These are phyloP conservation scores for Passer montanus DNA, from an alignment of 2,113 vertebrate species.

Conservation along the genomic window DNA sequence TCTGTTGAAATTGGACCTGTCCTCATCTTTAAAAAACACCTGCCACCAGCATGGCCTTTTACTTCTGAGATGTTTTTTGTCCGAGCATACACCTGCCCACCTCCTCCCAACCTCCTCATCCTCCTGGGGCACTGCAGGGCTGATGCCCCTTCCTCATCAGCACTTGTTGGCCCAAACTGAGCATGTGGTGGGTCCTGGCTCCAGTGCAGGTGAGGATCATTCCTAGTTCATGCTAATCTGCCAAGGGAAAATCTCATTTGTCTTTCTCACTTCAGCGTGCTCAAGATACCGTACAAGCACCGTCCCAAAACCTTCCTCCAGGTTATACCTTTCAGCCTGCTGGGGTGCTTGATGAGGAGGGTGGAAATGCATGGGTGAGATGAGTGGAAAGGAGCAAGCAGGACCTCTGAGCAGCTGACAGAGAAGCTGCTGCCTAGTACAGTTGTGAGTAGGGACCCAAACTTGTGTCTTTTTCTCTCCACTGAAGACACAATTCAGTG, in stretches of 20 bases:
- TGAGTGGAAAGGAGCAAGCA: not conserved
- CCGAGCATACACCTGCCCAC: rapidly evolving
- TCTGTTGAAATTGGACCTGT: not conserved
- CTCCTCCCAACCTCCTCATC: not conserved
- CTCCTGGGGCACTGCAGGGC: not conserved
- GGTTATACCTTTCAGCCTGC: not conserved
- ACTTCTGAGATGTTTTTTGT: not conserved
- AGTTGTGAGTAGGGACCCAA: not conserved
- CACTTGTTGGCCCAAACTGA: not conserved
- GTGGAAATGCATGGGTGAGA: not conserved
- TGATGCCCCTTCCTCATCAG: not conserved
- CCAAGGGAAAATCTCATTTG: not conserved
- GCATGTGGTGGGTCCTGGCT: not conserved
- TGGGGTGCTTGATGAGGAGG: not conserved
- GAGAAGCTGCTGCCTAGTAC: not conserved
- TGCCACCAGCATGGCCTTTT: not conserved
- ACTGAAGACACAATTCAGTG: not conserved
- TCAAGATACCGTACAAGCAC: rapidly evolving
- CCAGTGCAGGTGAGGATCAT: not conserved
- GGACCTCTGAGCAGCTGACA: not conserved
- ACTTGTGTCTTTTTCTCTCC: not conserved
- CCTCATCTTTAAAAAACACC: not conserved
- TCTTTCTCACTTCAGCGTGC: not conserved
- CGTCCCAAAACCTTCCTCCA: not conserved
- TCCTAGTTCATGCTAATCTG: not conserved